phyloP scores from a whole-genome alignment of 2,888 invertebrate genomes.

The Melanotus villosus region DNA sequence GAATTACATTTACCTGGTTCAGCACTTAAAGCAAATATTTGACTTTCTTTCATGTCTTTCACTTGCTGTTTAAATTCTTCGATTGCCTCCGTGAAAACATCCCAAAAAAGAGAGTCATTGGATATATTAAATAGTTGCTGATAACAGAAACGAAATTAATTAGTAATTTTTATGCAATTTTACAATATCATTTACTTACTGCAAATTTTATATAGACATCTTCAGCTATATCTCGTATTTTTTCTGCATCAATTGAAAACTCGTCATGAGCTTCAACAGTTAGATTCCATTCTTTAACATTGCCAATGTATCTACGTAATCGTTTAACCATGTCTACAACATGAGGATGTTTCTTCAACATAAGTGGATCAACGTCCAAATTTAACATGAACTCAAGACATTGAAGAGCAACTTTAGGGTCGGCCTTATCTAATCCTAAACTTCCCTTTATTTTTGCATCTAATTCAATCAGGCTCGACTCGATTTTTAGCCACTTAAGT shows the following conservation, averaged over 20 bases:
- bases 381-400: constrained; percentile 75
- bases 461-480: constrained; percentile 76
- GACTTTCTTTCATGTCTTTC: constrained; percentile 73
- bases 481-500: constrained; percentile 76
- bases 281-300: constrained; percentile 81
- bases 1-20: constrained; percentile 79
- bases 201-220: constrained; percentile 73
- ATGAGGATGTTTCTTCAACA: constrained; percentile 86
- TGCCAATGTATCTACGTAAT: constrained; percentile 84
- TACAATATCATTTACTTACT: constrained; percentile 61
- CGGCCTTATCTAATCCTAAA: constrained; percentile 78
- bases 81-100: constrained; percentile 79
- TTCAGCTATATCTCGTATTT: constrained; percentile 80
- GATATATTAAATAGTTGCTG: constrained; percentile 75
- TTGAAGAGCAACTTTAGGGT: constrained; percentile 80
- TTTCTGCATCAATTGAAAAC: constrained; percentile 79
- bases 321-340: constrained; percentile 84
- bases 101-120: constrained; percentile 79
- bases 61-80: constrained; percentile 78
- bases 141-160: background rate
- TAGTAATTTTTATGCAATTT: too few relatives aligned
- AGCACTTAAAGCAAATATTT: constrained; percentile 74
- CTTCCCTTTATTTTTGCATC: constrained; percentile 79
- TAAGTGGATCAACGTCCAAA: constrained; percentile 77
- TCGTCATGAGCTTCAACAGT: constrained; percentile 73